phyloP scores from a whole-genome alignment of 1,140 invertebrate genomes.

The Calliopsis andreniformis region DNA sequence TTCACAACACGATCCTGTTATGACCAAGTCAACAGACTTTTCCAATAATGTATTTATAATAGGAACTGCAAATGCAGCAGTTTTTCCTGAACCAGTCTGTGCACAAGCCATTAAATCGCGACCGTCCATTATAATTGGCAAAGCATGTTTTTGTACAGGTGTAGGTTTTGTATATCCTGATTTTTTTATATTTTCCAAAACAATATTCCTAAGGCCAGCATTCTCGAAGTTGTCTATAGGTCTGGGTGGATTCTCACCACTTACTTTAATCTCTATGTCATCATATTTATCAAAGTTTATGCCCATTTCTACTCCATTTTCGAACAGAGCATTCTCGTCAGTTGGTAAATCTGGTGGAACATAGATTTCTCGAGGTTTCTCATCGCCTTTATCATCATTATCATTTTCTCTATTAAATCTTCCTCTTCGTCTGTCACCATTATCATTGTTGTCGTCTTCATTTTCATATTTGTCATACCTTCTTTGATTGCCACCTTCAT shows the following conservation, averaged over 20 bases:
- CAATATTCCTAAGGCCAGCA: constrained; percentile 84
- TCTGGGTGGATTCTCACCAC: constrained; percentile 85
- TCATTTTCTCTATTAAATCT: not conserved
- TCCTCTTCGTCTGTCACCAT: not conserved
- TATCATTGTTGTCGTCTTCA: constrained; percentile 1
- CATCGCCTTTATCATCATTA: constrained; percentile 33
- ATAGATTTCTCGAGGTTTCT: constrained; percentile 84
- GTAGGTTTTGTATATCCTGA: constrained; percentile 94
- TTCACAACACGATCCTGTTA: constrained; percentile 80
- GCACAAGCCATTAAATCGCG: constrained; percentile 98
- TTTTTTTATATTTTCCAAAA: constrained; percentile 90
- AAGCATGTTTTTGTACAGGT: constrained; percentile 95
- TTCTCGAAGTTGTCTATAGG: constrained; percentile 87
- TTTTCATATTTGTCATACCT: not conserved
- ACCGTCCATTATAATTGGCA: constrained; percentile 90
- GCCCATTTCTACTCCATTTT: constrained; percentile 87
- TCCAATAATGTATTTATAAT: constrained; percentile 89
- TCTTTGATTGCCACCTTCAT: constrained; percentile 39
- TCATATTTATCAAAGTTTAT: constrained; percentile 96
- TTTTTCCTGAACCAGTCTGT: constrained; percentile 99
- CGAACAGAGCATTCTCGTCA: constrained; percentile 88
- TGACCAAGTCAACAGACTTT: constrained; percentile 80
- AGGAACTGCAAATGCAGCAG: constrained; percentile 95
- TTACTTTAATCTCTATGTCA: constrained; percentile 90
- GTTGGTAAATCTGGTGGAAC: constrained; percentile 89